Evolutionary conservation across 2,113 vertebrate species (phyloP).

Genomic region (Conger conger): DNA sequence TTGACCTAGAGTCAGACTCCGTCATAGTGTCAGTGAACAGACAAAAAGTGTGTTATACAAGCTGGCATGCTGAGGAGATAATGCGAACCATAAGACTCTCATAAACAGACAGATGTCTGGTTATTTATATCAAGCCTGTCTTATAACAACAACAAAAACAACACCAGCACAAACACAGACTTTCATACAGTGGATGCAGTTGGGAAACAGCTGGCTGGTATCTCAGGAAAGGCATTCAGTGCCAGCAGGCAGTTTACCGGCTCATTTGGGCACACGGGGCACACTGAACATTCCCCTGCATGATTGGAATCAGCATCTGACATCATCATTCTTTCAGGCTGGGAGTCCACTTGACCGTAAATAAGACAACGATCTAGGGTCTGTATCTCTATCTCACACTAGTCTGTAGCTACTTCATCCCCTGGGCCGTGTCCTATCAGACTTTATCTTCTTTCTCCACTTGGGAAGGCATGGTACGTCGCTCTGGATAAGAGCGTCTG

Average conservation of each 20-base stretch:
- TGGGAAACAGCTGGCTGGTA: neutral
- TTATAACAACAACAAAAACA: neutral
- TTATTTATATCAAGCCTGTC: neutral
- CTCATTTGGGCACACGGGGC: neutral
- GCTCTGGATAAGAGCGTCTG: too few species aligned
- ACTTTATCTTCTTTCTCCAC: neutral
- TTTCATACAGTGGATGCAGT: neutral
- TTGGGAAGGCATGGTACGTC: neutral
- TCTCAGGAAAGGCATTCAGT: neutral
- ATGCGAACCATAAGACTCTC: neutral
- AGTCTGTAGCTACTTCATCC: neutral
- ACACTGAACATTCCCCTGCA: neutral
- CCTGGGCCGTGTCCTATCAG: neutral
- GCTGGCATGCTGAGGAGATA: neutral
- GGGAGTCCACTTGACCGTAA: neutral
- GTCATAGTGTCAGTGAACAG: neutral
- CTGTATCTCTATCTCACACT: neutral
- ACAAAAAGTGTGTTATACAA: neutral
- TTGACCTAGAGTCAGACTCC: neutral
- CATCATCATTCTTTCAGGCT: neutral
- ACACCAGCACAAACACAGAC: neutral
- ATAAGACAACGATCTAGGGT: neutral
- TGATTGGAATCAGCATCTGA: too few species aligned
- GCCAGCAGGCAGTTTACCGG: neutral
- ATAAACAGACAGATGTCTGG: neutral